These are phyloP conservation scores for Epinephelus cyanopodus DNA, from an alignment of 2,113 vertebrate genomes.

Conservation along the genomic window DNA sequence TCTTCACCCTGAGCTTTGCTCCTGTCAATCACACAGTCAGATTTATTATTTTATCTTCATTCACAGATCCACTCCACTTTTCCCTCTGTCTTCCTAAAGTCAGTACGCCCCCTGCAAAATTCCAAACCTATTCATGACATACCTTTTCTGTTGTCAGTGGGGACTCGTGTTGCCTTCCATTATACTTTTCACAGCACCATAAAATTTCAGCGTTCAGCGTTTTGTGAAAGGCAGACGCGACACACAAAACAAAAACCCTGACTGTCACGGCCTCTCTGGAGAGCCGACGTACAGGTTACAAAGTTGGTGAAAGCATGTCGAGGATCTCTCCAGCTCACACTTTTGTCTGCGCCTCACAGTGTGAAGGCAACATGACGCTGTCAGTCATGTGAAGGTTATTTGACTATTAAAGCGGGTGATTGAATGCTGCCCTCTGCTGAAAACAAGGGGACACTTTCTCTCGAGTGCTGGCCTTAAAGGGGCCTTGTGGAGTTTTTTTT, in stretches of 20 bases:
- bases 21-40: neutral
- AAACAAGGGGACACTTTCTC: constrained; percentile 33
- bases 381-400: constrained; percentile 64
- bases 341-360: constrained; percentile 41
- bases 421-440: constrained; percentile 41
- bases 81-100: constrained; percentile 16
- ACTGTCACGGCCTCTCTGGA: constrained; percentile 48
- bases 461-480: constrained; percentile 10
- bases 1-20: neutral
- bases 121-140: constrained; percentile 34
- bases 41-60: constrained; percentile 3
- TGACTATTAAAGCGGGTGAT: constrained; percentile 30
- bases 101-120: neutral
- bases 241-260: constrained; percentile 2
- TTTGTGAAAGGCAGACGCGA: constrained; percentile 54
- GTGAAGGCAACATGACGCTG: constrained; percentile 41
- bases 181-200: constrained; percentile 20
- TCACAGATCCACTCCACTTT: constrained; percentile 7
- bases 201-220: constrained; percentile 32
- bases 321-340: constrained; percentile 54
- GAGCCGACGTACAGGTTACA: constrained; percentile 19
- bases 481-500: neutral
- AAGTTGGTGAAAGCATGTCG: constrained; percentile 44
- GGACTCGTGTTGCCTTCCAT: constrained; percentile 27
- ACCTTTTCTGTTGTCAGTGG: constrained; percentile 9